Base-by-base conservation (phyloP, 2,113 vertebrate species). In the Hippopotamus amphibius region DNA sequence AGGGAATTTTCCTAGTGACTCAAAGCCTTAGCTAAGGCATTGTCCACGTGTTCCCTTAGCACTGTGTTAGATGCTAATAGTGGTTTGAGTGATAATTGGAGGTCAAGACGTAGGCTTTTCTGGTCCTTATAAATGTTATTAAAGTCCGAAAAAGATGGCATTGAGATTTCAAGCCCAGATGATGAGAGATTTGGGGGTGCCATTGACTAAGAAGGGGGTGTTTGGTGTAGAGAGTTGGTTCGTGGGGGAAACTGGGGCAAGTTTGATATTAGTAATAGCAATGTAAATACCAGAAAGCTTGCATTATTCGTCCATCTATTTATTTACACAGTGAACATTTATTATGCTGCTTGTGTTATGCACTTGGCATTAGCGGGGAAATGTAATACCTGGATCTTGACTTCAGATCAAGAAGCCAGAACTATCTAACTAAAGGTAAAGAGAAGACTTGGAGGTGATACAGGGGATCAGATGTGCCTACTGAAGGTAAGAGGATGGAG, bases 211-310 rank as follows among this genome's bases (percentile, higher is more conserved):
- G 53, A 94, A 74, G 96, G 6, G 33, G 33, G 41, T 6, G 8
- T 92, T 97, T 86, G 48, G 57, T 30, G 28, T 33, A 69, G 37
- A 90, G n/a, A 53, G 12, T 50, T 86, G 53, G 48, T 57, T 76
- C 57, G 11, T 28, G 30, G 30, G 11, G 6, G 57, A 30, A 77
- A 59, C 71, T 86, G 30, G 41, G 57, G 3, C 28, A 57, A 48
- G 3, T 90, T 91, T 76, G 33, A 50, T 84, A 84, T 76, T 96
- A 33, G 28, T 80, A 95, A 84, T 55, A 93, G 57, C 24, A 90
- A 57, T 59, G 41, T 57, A 92, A 96, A 77, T 87, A 43, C 48
- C 66, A 66, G 63, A 46, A 83, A 43, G 2, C n/a, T n/a, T 72
- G 17, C n/a, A 7, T 90, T 26, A 53, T 66, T 72, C 37, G 24